Evolutionary conservation across 2,888 invertebrate species (phyloP).

Genomic region (Alloplasta piceator): DNA sequence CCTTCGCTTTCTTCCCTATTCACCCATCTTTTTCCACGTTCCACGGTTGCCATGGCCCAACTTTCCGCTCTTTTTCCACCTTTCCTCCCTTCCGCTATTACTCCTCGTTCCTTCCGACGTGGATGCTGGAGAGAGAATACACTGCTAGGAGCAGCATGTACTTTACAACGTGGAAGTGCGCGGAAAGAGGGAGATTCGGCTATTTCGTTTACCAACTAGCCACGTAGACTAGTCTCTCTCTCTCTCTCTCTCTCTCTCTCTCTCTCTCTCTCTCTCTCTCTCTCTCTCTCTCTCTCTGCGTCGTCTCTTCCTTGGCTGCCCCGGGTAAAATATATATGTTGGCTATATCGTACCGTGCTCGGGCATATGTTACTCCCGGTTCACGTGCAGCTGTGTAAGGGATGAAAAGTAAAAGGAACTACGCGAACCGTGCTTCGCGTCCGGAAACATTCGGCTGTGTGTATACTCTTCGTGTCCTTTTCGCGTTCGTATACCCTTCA

Average conservation of each 20-base stretch:
- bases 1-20: background rate
- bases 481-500: background rate
- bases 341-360: conserved; percentile 6
- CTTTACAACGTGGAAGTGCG: conserved; percentile 13
- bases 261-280: conserved; percentile 6
- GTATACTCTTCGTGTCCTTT: conserved; percentile 45
- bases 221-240: conserved; percentile 31
- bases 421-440: conserved; percentile 42
- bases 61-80: conserved; percentile 33
- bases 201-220: conserved; percentile 52
- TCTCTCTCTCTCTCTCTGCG: conserved; percentile 11
- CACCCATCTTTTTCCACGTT: conserved; percentile 13
- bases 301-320: background rate
- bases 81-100: conserved; percentile 4
- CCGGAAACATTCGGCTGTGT: conserved; percentile 53
- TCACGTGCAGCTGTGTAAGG: conserved; percentile 35
- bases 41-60: conserved; percentile 9
- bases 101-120: conserved; percentile 19
- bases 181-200: conserved; percentile 9
- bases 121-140: background rate
- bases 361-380: conserved; percentile 41
- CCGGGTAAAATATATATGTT: conserved; percentile 27
- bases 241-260: conserved; percentile 7
- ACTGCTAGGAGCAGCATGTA: background rate
- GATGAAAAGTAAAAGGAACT: conserved; percentile 50